These are phyloP conservation scores for Limnephilus rhombicus DNA, from an alignment of 2,888 invertebrate species.

Conservation along the genomic window DNA sequence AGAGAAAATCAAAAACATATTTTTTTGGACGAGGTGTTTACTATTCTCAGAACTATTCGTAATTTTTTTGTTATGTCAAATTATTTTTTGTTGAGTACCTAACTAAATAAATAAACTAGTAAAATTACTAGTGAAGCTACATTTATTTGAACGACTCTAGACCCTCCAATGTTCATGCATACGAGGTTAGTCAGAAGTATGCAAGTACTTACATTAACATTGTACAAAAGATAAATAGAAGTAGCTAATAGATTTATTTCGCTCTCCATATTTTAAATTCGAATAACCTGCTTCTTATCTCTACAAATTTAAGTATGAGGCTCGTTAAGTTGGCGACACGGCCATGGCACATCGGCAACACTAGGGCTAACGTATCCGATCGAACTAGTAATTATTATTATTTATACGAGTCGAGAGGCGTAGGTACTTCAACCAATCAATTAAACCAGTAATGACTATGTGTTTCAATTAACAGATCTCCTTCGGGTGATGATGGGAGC, in stretches of 20 bases:
- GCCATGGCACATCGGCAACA: background rate
- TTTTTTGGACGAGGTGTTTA: too few relatives aligned
- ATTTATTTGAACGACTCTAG: too few relatives aligned
- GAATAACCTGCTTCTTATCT: background rate
- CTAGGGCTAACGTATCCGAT: background rate
- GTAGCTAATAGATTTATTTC: background rate
- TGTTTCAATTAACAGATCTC: conserved; percentile 30
- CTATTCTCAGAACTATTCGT: too few relatives aligned
- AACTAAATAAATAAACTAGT: too few relatives aligned
- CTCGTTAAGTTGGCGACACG: background rate
- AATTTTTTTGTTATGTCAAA: background rate
- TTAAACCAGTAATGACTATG: conserved; percentile 3
- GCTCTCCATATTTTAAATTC: background rate
- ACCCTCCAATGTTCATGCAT: too few relatives aligned
- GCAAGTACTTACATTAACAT: too few relatives aligned
- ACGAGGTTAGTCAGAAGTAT: too few relatives aligned
- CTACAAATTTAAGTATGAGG: background rate
- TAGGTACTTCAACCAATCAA: background rate
- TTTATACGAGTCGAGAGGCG: background rate
- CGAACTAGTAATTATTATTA: background rate
- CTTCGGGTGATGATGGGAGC: background rate
- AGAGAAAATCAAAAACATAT: too few relatives aligned
- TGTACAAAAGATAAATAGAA: too few relatives aligned
- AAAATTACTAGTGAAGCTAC: too few relatives aligned
- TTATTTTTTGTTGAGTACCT: background rate